phyloP scores from a whole-genome alignment of 64 coral and sea anemone species.

The Acropora yongei region DNA sequence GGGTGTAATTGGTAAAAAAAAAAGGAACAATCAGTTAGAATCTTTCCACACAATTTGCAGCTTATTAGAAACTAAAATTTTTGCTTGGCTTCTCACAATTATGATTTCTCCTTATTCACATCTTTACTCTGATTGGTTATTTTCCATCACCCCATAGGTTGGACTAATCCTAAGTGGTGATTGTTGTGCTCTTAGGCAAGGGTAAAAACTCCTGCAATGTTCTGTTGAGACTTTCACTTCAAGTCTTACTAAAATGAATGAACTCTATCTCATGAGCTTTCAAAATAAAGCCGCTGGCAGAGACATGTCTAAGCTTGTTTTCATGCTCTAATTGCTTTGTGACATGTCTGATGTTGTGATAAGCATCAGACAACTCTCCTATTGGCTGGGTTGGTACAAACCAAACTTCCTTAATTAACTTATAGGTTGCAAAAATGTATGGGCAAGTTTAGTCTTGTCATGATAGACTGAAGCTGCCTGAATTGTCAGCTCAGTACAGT shows the following conservation, averaged over 20 bases:
- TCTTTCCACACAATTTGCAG: slow-evolving; percentile 11
- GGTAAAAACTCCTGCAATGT: no score
- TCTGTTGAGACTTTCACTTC: not conserved
- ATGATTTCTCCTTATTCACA: not conserved
- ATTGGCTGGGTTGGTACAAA: not conserved
- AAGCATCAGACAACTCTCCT: not conserved
- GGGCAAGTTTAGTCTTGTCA: not conserved
- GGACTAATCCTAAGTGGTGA: not conserved
- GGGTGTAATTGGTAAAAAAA: not conserved
- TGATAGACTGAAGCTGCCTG: not conserved
- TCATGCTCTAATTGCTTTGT: not conserved
- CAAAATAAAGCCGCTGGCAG: not conserved
- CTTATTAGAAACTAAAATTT: not conserved
- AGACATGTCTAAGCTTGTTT: slow-evolving; percentile 25
- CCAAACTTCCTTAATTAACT: not conserved
- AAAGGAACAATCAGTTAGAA: not conserved
- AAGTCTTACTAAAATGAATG: not conserved
- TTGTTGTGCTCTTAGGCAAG: not conserved
- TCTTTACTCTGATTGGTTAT: not conserved
- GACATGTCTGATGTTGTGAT: not conserved
- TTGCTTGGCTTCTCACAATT: slow-evolving; percentile 29
- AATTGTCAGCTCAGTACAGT: not conserved
- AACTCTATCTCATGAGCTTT: not conserved
- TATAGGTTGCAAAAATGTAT: not conserved
- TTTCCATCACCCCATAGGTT: slow-evolving; percentile 10